Conservation (phyloP, 2,113 vertebrate genomes). For the Halcyon senegalensis region DNA sequence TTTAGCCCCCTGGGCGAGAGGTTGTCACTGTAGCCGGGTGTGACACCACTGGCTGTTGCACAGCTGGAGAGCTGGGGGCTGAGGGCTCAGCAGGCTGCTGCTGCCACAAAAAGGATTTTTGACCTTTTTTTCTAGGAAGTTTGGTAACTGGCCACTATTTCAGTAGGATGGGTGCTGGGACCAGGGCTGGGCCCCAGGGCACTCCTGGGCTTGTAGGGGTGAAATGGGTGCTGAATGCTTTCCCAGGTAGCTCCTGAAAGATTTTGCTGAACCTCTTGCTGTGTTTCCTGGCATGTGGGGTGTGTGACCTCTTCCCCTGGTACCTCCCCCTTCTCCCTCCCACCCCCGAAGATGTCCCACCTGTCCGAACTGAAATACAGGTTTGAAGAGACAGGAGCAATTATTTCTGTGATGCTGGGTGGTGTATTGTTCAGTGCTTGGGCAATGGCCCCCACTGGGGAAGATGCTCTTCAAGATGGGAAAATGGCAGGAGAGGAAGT, state of each 20-base stretch:
- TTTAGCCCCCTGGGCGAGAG: not conserved
- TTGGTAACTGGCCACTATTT: not conserved
- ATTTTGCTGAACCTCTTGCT: not conserved
- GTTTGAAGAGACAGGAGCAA: not conserved
- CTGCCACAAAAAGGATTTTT: no score
- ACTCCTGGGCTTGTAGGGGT: rapidly evolving
- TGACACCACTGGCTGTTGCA: not conserved
- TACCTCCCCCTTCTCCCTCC: not conserved
- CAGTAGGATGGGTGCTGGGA: not conserved
- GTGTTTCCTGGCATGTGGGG: rapidly evolving
- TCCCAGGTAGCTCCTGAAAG: not conserved
- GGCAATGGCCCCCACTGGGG: not conserved
- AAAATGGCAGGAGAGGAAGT: not conserved
- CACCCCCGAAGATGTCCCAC: not conserved
- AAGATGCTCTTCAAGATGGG: not conserved
- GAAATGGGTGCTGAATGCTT: no score
- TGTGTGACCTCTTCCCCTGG: not conserved
- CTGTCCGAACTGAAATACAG: rapidly evolving
- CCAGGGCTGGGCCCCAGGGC: not conserved
- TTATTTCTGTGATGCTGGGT: rapidly evolving
- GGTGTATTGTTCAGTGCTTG: not conserved
- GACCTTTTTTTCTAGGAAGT: not conserved
- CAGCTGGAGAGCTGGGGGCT: rapidly evolving
- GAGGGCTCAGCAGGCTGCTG: not conserved
- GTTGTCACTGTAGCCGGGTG: not conserved